Base-by-base conservation (phyloP, 2,888 invertebrate genomes). In the Mimas tiliae region DNA sequence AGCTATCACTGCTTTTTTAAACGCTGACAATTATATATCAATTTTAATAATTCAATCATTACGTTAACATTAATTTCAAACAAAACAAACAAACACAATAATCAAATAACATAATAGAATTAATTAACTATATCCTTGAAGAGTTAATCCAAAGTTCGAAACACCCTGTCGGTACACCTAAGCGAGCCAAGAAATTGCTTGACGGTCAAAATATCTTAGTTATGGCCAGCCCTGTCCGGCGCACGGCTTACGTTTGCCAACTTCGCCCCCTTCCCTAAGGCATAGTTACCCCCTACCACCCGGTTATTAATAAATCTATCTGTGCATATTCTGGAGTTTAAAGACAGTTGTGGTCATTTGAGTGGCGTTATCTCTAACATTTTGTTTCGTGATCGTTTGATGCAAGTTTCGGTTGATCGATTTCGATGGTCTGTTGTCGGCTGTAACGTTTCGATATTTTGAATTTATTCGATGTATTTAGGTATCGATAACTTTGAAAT, bases 121-220 rank as follows among this genome's bases (percentile, higher is more conserved):
- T 83, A 87, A 88, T 88, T 85, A 78, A 71, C 71, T 76, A 79
- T 85, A 87, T 85, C 83, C 79, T 72, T 74, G 69, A 71, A 38
- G 74, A 81, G 81, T 84, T 70, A 9, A 19, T 68, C 71, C 84
- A 82, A 82, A 86, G 81, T 78, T 81, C 69, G 53, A 75, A 84
- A 82, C 93, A 91, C 73, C 89, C 91, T 87, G 81, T 92, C 80
- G 82, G 78, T 69, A 71, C 80, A 79, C 81, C 81, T 82, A 82
- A 83, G 78, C 58, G 58, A 81, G 85, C 89, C 90, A 93, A 91
- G 92, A 91, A 90, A 92, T 92, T 88, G 90, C 91, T 87, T 88
- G 91, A 90, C 91, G 90, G 91, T 91, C 93, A 92, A 93, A 93
- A 93, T 91, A 93, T 93, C 93, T 93, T 93, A 91, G 93, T 91